phyloP scores from a whole-genome alignment of 2,888 invertebrate species.

The Lepidochrysops patricia region DNA sequence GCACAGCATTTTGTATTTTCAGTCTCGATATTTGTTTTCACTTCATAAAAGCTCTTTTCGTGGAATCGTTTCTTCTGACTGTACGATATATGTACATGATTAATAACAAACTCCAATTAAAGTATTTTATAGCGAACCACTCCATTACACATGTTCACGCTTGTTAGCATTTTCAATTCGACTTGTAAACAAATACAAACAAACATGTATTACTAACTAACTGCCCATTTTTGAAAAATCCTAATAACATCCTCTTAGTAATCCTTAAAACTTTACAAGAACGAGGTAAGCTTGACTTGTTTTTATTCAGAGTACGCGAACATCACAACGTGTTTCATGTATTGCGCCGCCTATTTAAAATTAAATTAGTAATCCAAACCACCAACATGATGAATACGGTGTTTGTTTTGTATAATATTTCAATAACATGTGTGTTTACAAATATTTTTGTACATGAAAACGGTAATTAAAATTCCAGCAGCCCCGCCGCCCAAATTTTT shows the following conservation, averaged over 20 bases:
- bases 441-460: constrained; percentile 1
- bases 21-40: too few relatives aligned
- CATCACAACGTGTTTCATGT: not conserved
- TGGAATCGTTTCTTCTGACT: not conserved
- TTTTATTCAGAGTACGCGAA: too few relatives aligned
- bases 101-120: constrained; percentile 26
- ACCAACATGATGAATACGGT: not conserved
- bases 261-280: too few relatives aligned
- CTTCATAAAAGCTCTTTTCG: not conserved
- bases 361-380: not conserved
- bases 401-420: constrained; percentile 1
- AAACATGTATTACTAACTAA: too few relatives aligned
- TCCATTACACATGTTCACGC: constrained; percentile 22
- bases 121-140: constrained; percentile 23
- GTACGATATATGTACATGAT: constrained; percentile 18
- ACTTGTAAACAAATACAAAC: not conserved
- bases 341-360: not conserved
- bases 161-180: constrained; percentile 18
- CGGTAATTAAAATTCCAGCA: constrained; percentile 3
- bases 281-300: too few relatives aligned
- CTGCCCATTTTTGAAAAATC: too few relatives aligned
- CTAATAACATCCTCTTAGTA: too few relatives aligned
- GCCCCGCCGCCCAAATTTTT: constrained; percentile 4
- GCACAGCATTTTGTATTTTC: too few relatives aligned
- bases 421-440: not conserved